Conservation (phyloP, 2,113 vertebrate species). For the Trichechus manatus region DNA sequence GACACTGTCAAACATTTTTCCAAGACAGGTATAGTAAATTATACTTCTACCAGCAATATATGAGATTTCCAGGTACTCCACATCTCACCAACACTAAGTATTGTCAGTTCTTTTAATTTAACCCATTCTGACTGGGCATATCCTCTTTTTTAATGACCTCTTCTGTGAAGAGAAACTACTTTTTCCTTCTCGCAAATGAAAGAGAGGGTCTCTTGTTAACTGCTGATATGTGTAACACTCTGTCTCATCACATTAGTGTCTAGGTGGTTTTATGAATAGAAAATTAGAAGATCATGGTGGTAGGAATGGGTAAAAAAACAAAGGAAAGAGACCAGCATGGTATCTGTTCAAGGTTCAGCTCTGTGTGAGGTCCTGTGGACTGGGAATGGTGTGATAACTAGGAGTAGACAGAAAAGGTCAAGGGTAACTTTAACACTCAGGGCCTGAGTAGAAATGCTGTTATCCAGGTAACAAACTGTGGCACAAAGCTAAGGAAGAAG, state of each 20-base stretch:
- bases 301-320: not conserved
- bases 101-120: constrained; percentile 3
- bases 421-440: not conserved
- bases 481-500: not conserved
- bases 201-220: not conserved
- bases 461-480: not conserved
- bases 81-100: not conserved
- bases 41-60: not conserved
- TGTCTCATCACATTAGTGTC: not conserved
- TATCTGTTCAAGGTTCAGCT: not conserved
- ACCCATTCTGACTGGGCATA: not conserved
- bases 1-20: not conserved
- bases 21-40: not conserved
- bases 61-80: not conserved
- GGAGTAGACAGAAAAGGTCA: not conserved
- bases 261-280: not conserved
- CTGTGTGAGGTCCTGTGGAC: not conserved
- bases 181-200: not conserved
- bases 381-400: not conserved
- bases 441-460: not conserved
- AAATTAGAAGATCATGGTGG: not conserved
- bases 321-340: not conserved
- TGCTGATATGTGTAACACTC: constrained; percentile 10
- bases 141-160: not conserved
- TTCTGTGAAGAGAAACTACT: not conserved